Percentiles rank a stretch among this genome's conserved stretches.
Evolutionary conservation across 2,113 vertebrate species (phyloP).

Genomic region (Rissa tridactyla): DNA sequence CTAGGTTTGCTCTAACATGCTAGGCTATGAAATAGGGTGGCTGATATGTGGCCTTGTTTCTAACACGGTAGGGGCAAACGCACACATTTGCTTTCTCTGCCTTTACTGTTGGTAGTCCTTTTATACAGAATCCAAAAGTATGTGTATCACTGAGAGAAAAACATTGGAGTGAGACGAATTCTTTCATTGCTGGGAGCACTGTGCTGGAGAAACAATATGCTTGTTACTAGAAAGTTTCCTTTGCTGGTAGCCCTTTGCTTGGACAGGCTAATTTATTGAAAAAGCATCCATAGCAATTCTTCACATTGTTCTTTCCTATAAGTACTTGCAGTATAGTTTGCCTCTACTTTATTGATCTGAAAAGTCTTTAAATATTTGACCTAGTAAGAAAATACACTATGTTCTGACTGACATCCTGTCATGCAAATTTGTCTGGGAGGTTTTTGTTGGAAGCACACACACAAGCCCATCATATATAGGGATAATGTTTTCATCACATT

Average conservation of each 20-base stretch:
- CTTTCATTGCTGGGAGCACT: not conserved
- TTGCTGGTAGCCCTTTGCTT: not conserved
- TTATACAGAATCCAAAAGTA: not conserved
- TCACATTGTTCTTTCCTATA: not conserved
- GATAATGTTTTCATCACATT: not conserved
- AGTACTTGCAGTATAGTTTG: not conserved
- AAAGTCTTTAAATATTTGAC: not conserved
- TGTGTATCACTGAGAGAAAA: not conserved
- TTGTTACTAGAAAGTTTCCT: not conserved
- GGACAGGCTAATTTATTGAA: not conserved
- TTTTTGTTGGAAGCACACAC: not conserved
- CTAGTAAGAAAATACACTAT: not conserved
- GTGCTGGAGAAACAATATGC: not conserved
- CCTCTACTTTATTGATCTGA: not conserved
- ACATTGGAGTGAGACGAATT: not conserved
- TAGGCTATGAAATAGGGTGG: not conserved
- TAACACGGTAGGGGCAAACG: not conserved
- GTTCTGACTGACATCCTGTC: not conserved
- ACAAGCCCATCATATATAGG: not conserved
- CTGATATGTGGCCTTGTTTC: not conserved
- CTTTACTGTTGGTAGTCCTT: not conserved
- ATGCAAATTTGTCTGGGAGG: not conserved
- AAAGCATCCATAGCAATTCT: not conserved
- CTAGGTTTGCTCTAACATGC: not conserved
- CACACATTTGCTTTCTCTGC: not conserved